Evolutionary conservation across 2,113 vertebrate species (phyloP), one percentile per base, ranked within the genome.

Genomic region (Oenanthe melanoleuca): DNA sequence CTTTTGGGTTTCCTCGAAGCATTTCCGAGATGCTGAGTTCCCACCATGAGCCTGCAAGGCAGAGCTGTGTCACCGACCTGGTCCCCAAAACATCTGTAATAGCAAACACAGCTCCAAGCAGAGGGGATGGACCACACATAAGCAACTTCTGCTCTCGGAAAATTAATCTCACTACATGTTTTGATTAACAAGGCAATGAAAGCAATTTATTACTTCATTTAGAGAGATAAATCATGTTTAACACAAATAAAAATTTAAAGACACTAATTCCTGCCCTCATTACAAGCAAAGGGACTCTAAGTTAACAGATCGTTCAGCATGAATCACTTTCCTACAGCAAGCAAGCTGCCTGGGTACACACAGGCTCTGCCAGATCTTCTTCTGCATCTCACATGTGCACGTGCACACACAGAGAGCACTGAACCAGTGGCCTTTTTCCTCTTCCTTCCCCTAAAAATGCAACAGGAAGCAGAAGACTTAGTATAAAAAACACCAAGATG

Each of bases 141-240:
- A 66, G 29, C 59, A 83, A 38, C 38, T 88, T 78, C 64, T 63
- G 37, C 72, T 86, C 60, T 17, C 38, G 22, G 38, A 90, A 93
- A 78, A 86, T 70, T 59, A 18, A 90, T 74, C 72, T 84, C 60
- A 74, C 83, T 88, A 74, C 38, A 55, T 67, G 82, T 80, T 92
- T 80, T 92, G 82, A 93, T 92, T 95, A 92, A 78, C 42, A 67
- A 9, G 14, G 55, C 80, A 80, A 6, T 63, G 47, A 95, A 93
- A 80, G 34, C 67, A 63, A 90, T 92, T 93, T 90, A 88, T 88
- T 95, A 83, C 55, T 80, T 88, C 61, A 72, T 89, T 93, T 92
- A 72, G 75, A 74, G 34, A 71, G 38, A 82, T 65, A 70, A 92
- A 92, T 93, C 63, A 53, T 3, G 8, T 70, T 88, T 90, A 89